Base-by-base conservation (phyloP, 2,113 vertebrate genomes). In the Rhabdornis inornatus region DNA sequence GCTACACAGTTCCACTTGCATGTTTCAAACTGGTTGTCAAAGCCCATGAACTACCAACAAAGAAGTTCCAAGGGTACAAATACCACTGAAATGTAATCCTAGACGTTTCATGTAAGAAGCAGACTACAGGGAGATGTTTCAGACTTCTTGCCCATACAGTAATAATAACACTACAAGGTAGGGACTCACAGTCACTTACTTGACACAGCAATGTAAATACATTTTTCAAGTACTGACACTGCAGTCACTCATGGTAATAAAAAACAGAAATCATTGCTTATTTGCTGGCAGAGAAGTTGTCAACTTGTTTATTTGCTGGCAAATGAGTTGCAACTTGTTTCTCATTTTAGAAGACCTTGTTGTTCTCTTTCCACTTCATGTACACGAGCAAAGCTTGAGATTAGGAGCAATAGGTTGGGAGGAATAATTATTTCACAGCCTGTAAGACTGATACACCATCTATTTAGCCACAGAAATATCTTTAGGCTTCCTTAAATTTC, bases 381-480 rank as follows among this genome's bases (percentile, higher is more conserved):
- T 61, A 61, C 50, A 37, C 61, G 49, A 79, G 25, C 33, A 79
- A 84, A 56, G n/a, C 63, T 47, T 70, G 40, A 91, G 44, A 83
- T 83, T 37, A 90, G 42, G 55, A 83, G 75, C 50, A 83, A 94
- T 1, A 88, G 65, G 89, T 78, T 20, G 3, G 24, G 21, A 81
- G 40, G 70, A 94, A 69, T 45, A 91, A 89, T 68, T 30, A 70
- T 74, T 87, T 53, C 69, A 47, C 20, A 84, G 57, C 44, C 75
- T 22, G n/a, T 70, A 66, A 56, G 70, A 61, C n/a, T 78, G 52
- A 84, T 1, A 92, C 76, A 74, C 55, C 71, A 65, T 18, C 14
- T 61, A 53, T 47, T 94, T 85, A 93, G 75, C 60, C 91, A 76
- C 25, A 96, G 80, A 96, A 97, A 86, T 69, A 96, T 63, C 49